Base-by-base conservation (phyloP, 2,888 invertebrate species). In the Falcaria lacertinaria region DNA sequence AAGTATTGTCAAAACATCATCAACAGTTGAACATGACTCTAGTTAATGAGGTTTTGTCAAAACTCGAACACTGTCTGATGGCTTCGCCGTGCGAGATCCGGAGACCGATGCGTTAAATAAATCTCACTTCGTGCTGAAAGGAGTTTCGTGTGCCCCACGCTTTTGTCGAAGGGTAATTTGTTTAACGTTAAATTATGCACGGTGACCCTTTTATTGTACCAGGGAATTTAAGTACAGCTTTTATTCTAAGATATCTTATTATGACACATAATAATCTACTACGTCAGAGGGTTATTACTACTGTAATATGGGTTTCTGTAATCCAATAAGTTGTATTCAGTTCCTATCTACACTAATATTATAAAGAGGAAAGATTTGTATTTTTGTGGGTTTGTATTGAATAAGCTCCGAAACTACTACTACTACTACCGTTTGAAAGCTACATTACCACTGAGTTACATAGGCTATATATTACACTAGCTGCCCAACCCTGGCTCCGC, bases 261-360 rank as follows among this genome's bases (percentile, higher is more conserved):
- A n/a, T n/a, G n/a, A n/a, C n/a, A 28, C 28, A 11, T 28, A 28
- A 28, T 28, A 28, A 28, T 11, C 28, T 28, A 28, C 28, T 11
- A 28, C 8, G 28, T 11, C 28, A 46, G 41, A 39, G 39, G 46
- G 45, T 36, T 50, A 34, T 47, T 48, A 32, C 41, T 45, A 45
- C 45, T 45, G 47, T 44, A 50, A 47, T 50, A 45, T 40, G 17
- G 35, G 1, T 34, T 34, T 35, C 35, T 17, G n/a, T n/a, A n/a
- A n/a, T n/a, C n/a, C n/a, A n/a, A n/a, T n/a, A n/a, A n/a, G n/a
- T n/a, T n/a, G n/a, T n/a, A n/a, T n/a, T n/a, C n/a, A n/a, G n/a
- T n/a, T n/a, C n/a, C n/a, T n/a, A n/a, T n/a, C n/a, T n/a, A n/a
- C n/a, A n/a, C n/a, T n/a, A n/a, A n/a, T n/a, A n/a, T n/a, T n/a